Base-by-base conservation (phyloP, 92 coral and sea anemone genomes). In the Zoanthus sociatus region DNA sequence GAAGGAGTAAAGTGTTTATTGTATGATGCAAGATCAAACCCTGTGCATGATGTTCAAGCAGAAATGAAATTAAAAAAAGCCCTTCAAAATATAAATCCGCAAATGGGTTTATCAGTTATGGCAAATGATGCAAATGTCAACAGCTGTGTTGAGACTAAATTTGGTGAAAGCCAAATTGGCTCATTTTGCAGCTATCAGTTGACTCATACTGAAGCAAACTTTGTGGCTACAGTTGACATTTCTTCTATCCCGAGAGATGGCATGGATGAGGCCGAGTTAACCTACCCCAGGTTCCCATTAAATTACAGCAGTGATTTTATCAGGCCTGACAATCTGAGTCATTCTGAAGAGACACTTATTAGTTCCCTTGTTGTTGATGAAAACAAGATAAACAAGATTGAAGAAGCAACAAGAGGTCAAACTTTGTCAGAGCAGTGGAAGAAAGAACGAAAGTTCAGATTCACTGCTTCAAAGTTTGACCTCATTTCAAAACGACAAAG, bases 131-230 rank as follows among this genome's bases (percentile, higher is more conserved):
- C 45, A 1, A 12, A 0, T 15, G 20, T 71, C 7, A 42, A 71
- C 45, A 31, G 46, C 20, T 16, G 31, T 63, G 20, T 31, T 12
- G 76, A 71, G 20, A 71, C 76, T 11, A 71, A 71, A 71, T 71
- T 71, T 71, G 76, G 76, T 0, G 50, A 83, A 76, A 73, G 76
- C 7, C 87, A 73, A 31, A 78, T 82, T 79, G 92, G 88, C 7
- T 84, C 92, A 73, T 64, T 51, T 16, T 85, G 83, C 12, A 58
- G 87, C 63, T 84, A 84, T 79, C 94, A 91, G 77, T 78, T 88
- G 51, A 69, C 87, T 10, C 84, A 77, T 42, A 91, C 94, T 26
- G 92, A 91, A 12, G 79, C 93, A 77, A 88, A 91, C 79, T 88
- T 91, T 74, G 76, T 60, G 74, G 90, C 91, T 48, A 66, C 70